Evolutionary conservation across 2,113 vertebrate genomes (phyloP), one percentile per base, ranked within the genome.

Genomic region (Scortum barcoo): DNA sequence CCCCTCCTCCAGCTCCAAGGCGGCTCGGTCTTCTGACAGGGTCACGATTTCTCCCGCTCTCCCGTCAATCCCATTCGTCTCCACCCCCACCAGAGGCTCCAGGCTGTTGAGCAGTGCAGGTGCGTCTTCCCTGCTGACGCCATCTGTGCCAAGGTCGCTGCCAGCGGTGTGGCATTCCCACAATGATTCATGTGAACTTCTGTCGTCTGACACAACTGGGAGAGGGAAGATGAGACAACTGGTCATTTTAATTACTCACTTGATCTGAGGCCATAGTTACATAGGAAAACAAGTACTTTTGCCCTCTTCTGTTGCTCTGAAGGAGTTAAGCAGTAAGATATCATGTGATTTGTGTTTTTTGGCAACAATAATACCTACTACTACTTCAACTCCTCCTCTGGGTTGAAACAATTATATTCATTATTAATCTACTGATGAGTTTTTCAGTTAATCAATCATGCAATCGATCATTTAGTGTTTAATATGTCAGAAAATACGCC

Each of bases 81-180:
- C 68, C 76, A 71, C 54, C 74, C 83, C 77, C 26, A 74, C 68
- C 16, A 50, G 76, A 81, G 83, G 76, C 79, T 87, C 91, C 77
- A 85, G 51, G 88, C 84, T 90, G 85, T 80, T 87, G 84, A 86
- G 86, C 85, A 79, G 88, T 33, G 86, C 88, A 87, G 90, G 87
- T 86, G 90, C 13, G 90, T 81, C 93, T 84, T 92, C 94, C 85
- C 85, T 87, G 63, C 92, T 90, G 88, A 90, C 72, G 83, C 87
- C 95, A 93, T 95, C 96, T 94, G 90, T 93, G 71, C 93, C 92
- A 90, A 93, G 91, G 90, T 96, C 94, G 86, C 93, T 87, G 9
- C 87, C 94, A 86, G 93, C 90, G 74, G 90, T 75, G 86, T 51
- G 89, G 91, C 78, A 75, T 88, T 80, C 94, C 89, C 91, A 81